These are phyloP conservation scores for Neodiprion virginianus DNA, from an alignment of 1,140 invertebrate genomes.

Conservation along the genomic window DNA sequence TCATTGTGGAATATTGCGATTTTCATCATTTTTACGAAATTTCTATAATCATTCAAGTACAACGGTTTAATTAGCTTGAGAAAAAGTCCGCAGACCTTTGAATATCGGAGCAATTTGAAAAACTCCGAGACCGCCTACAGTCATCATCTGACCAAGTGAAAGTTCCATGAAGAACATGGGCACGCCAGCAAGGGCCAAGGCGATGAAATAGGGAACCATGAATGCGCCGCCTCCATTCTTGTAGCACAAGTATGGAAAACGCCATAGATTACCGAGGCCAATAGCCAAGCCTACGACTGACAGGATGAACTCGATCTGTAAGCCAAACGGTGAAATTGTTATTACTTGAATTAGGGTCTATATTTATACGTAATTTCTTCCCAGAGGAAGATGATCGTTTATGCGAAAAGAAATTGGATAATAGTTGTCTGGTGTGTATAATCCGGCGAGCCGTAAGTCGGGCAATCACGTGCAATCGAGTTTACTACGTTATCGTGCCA, in stretches of 20 bases:
- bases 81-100: slow-evolving; percentile 78
- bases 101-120: slow-evolving; percentile 96
- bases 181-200: slow-evolving; percentile 89
- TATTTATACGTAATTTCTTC: too few species aligned
- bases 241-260: slow-evolving; percentile 69
- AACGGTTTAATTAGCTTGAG: slow-evolving; percentile 10
- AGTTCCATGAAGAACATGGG: slow-evolving; percentile 96
- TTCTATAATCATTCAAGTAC: not conserved
- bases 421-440: too few species aligned
- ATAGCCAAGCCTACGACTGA: slow-evolving; percentile 58
- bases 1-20: slow-evolving; percentile 14
- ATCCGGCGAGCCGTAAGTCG: too few species aligned
- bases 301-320: slow-evolving; percentile 49
- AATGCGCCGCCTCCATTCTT: slow-evolving; percentile 80
- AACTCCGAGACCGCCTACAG: slow-evolving; percentile 90
- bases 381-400: too few species aligned
- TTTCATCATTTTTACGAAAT: slow-evolving; percentile 8
- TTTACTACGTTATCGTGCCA: too few species aligned
- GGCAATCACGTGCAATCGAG: too few species aligned
- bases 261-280: slow-evolving; percentile 69
- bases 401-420: too few species aligned
- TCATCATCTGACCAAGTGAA: slow-evolving; percentile 91
- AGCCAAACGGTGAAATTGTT: slow-evolving; percentile 5
- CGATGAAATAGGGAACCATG: slow-evolving; percentile 90
- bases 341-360: not conserved